These are phyloP conservation scores for Poicephalus meyeri DNA, from an alignment of 2,113 vertebrate species.

Conservation along the genomic window DNA sequence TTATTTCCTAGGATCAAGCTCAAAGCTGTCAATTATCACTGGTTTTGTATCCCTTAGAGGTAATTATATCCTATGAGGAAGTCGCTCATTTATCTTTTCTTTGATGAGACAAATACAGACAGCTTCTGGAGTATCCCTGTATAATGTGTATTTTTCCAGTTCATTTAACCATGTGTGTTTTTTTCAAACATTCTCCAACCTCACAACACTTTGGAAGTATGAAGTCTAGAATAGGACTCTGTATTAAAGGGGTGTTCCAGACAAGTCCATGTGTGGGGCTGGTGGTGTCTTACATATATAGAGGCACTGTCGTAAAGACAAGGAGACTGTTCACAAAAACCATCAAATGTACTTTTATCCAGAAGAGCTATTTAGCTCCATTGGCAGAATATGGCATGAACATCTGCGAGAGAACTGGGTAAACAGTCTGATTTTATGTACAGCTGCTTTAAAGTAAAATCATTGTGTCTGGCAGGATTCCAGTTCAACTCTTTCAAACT, in stretches of 20 bases:
- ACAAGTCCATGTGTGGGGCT: background rate
- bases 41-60: conserved; percentile 40
- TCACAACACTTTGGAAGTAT: background rate
- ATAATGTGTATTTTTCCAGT: conserved; percentile 27
- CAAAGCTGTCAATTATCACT: conserved; percentile 44
- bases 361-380: background rate
- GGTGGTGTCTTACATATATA: background rate
- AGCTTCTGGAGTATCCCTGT: background rate
- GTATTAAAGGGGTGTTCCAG: background rate
- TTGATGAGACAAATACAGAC: conserved; percentile 47
- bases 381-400: background rate
- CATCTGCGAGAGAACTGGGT: background rate
- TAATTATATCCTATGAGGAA: conserved; percentile 16
- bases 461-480: background rate
- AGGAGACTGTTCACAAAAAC: background rate
- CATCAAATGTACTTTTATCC: background rate
- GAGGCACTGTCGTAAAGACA: background rate
- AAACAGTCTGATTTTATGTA: background rate
- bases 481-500: background rate
- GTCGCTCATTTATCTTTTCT: conserved; percentile 49
- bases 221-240: background rate
- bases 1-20: conserved; percentile 50
- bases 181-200: background rate
- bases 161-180: background rate
- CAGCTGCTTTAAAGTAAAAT: background rate